Evolutionary conservation across 1,140 invertebrate species (phyloP).

Genomic region (Zaprionus davidi): DNA sequence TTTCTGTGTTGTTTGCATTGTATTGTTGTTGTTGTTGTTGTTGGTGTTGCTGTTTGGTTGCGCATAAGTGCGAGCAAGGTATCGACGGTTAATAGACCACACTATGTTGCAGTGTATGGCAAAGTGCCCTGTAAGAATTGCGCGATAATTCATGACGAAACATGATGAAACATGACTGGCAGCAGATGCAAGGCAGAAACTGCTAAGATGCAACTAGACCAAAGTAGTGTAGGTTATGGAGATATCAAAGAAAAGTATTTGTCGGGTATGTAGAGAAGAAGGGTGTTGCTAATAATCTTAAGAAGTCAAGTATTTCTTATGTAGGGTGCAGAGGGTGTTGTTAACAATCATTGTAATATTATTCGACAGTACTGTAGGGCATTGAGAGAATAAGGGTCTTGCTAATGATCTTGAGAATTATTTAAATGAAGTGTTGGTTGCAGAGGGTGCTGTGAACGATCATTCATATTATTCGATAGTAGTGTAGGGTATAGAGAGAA

Average conservation of each 20-base stretch:
- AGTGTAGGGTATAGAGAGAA: background rate
- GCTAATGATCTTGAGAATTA: background rate
- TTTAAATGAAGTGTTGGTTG: background rate
- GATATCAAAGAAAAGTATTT: too few relatives aligned
- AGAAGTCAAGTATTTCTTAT: too few relatives aligned
- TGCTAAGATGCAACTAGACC: background rate
- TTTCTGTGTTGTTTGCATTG: too few relatives aligned
- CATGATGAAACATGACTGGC: background rate
- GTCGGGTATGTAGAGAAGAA: too few relatives aligned
- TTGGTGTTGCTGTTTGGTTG: background rate
- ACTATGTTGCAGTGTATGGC: background rate
- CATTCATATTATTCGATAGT: too few relatives aligned
- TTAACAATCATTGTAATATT: too few relatives aligned
- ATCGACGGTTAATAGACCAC: constrained; percentile 4
- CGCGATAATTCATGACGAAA: constrained; percentile 2
- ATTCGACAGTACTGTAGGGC: too few relatives aligned
- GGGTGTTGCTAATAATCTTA: too few relatives aligned
- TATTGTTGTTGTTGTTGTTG: background rate
- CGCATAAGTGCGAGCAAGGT: constrained; percentile 9
- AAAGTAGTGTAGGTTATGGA: background rate
- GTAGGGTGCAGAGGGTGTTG: too few relatives aligned
- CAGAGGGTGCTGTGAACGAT: background rate
- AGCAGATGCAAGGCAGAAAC: background rate
- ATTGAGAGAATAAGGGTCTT: background rate
- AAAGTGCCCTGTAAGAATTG: constrained; percentile 2